Evolutionary conservation across 2,888 invertebrate genomes (phyloP).

Genomic region (Dione vanillae): DNA sequence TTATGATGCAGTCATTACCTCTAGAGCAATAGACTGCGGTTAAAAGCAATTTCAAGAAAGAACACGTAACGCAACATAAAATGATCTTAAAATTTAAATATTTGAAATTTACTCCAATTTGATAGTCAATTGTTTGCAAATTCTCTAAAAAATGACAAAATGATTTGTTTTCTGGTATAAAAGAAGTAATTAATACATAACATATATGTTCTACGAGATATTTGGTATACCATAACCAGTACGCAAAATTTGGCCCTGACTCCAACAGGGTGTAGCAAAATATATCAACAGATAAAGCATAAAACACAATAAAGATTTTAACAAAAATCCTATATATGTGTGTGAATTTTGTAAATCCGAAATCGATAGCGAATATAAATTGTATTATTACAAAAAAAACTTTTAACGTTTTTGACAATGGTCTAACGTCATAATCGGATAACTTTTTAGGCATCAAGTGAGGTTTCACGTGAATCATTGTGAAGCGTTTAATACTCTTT

Average conservation of each 20-base stretch:
- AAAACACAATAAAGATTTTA: neutral
- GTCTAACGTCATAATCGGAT: neutral
- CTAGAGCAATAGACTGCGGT: neutral
- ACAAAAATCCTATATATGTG: neutral
- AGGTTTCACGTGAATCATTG: constrained; percentile 1
- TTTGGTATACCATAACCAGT: neutral
- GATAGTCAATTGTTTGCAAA: constrained; percentile 2
- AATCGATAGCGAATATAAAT: constrained; percentile 3
- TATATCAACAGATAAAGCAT: neutral
- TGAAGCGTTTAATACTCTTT: neutral
- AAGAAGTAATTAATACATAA: neutral
- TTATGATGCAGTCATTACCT: neutral
- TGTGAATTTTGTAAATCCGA: neutral
- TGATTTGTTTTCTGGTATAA: constrained; percentile 1
- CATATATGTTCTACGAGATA: constrained; percentile 1
- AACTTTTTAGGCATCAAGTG: neutral
- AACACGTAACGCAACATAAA: neutral
- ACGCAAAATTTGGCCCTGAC: neutral
- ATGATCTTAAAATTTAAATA: neutral
- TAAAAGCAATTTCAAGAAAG: neutral
- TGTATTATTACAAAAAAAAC: constrained; percentile 3
- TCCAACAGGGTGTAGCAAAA: neutral
- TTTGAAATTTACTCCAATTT: neutral
- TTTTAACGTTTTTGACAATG: neutral
- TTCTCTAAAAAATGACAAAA: constrained; percentile 8